Conservation (phyloP, 37 sponge, comb jelly and placozoan species). For the Diacarnus erythraeanus region DNA sequence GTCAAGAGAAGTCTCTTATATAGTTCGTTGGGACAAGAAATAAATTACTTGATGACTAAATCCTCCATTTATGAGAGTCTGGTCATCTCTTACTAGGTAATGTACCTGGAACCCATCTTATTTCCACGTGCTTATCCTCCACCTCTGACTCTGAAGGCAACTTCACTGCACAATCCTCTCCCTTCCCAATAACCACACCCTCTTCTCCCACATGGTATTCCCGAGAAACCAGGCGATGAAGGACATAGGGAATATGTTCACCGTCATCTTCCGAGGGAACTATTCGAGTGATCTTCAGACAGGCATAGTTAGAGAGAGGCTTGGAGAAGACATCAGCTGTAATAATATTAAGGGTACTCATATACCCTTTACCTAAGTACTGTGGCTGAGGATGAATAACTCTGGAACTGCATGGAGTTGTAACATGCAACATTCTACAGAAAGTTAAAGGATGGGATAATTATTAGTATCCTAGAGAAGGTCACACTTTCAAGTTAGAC, state of each 20-base stretch:
- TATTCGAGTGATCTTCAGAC: constrained; percentile 28
- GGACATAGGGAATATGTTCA: constrained; percentile 32
- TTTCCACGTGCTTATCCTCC: constrained; percentile 20
- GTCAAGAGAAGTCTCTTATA: too few species aligned
- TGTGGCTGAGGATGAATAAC: too few species aligned
- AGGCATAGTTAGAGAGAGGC: constrained; percentile 45
- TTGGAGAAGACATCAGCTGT: neutral
- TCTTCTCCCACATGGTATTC: constrained; percentile 67
- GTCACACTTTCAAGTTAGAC: too few species aligned
- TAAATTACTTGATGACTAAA: too few species aligned
- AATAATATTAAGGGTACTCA: neutral
- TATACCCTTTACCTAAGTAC: too few species aligned
- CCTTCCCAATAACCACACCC: constrained; percentile 57
- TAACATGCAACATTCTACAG: too few species aligned
- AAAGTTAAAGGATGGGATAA: too few species aligned
- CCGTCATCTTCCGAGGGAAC: neutral
- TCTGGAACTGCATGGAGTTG: too few species aligned
- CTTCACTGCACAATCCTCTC: constrained; percentile 36
- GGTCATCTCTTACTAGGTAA: neutral
- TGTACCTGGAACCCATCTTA: constrained; percentile 30
- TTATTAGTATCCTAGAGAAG: too few species aligned
- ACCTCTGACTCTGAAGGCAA: constrained; percentile 50
- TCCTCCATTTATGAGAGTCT: neutral
- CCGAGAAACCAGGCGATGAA: constrained; percentile 42
- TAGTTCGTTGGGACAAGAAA: too few species aligned